Conservation (phyloP, 1,140 invertebrate genomes). For the Batillaria attramentaria region DNA sequence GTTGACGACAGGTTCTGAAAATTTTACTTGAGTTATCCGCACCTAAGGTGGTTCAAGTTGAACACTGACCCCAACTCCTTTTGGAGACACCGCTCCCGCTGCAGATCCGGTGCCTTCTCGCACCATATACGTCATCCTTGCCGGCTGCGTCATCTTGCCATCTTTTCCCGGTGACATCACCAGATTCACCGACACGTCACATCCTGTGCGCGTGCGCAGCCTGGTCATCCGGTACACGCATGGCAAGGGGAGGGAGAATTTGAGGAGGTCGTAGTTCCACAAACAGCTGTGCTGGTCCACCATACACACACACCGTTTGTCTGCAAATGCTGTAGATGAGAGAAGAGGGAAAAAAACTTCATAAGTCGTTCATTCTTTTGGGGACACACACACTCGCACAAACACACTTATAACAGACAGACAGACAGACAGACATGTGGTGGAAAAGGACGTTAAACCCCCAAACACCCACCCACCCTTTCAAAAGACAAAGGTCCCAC, state of each 20-base stretch:
- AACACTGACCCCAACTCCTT: constrained; percentile 8
- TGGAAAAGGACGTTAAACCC: too few relatives aligned
- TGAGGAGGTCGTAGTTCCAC: neutral
- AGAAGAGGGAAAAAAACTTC: too few relatives aligned
- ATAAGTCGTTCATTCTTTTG: too few relatives aligned
- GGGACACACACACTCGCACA: too few relatives aligned
- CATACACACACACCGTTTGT: neutral
- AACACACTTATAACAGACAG: too few relatives aligned
- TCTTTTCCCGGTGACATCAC: neutral
- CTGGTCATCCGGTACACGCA: constrained; percentile 5
- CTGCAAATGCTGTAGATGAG: neutral
- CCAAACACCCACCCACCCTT: too few relatives aligned
- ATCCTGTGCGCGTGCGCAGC: neutral
- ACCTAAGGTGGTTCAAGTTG: too few relatives aligned
- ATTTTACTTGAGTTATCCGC: too few relatives aligned
- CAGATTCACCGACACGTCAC: constrained; percentile 3
- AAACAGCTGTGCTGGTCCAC: neutral
- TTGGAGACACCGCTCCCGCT: neutral
- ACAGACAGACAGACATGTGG: too few relatives aligned
- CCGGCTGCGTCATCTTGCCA: neutral
- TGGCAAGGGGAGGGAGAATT: neutral
- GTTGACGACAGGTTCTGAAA: too few relatives aligned
- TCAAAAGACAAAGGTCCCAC: too few relatives aligned
- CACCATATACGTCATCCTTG: neutral
- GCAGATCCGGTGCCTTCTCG: neutral